Evolutionary conservation across 1,140 invertebrate species (phyloP), one percentile per base, ranked within the genome.

Genomic region (Apolygus lucorum): DNA sequence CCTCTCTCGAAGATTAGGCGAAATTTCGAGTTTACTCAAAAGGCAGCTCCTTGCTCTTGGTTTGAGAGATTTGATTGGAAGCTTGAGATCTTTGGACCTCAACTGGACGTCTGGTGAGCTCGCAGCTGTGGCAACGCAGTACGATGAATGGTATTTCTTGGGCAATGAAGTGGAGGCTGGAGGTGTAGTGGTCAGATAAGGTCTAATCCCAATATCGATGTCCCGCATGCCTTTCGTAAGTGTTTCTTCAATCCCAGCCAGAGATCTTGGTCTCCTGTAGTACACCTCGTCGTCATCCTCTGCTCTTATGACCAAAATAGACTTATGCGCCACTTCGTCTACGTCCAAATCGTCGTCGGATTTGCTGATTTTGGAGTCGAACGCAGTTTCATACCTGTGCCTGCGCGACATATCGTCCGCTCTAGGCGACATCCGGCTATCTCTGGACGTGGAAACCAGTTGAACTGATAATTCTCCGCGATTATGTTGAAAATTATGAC

Each of bases 321-420:
- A 71, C 66, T 68, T 71, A 63, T 73, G 68, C 13, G 68, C 69
- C 8, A 72, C 71, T 21, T 68, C 67, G 59, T 70, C 69, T 25
- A 70, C 88, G 75, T 92, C 89, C 63, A 91, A 82, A 75, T 92
- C 89, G 77, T 92, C 89, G 74, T 91, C 88, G 11, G 88, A 91
- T 54, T 88, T 86, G 74, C 85, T 88, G 76, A 92, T 86, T 77
- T 90, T 90, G 77, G 89, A 91, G 78, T 93, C 91, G 79, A 93
- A 93, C 52, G 91, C 91, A 42, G 91, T 93, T 79, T 93, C 91
- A 76, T 93, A 93, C 28, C 92, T 83, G 77, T 90, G 89, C 74
- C 88, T 85, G 76, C 83, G 84, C 73, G 85, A 82, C 88, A 88
- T 87, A 76, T 83, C 80, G 78, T 83, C 83, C 74, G 68, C 42